phyloP scores from a whole-genome alignment of 1,140 invertebrate genomes.

The Bombyx mori region DNA sequence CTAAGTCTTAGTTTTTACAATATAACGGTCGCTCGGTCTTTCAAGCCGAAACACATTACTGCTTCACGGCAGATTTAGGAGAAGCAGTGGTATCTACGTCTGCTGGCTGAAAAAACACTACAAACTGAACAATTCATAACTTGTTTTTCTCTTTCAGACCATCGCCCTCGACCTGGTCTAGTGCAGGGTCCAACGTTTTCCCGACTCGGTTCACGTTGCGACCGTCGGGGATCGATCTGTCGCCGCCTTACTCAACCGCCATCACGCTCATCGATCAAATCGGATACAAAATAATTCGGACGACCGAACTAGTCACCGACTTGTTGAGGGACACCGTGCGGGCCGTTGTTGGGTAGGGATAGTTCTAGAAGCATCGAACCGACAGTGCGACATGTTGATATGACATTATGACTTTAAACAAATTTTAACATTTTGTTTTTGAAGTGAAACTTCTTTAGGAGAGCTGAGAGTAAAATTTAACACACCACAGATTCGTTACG shows the following conservation, averaged over 20 bases:
- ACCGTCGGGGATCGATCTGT: conserved; percentile 28
- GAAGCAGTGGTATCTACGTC: too few relatives aligned
- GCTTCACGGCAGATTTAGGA: too few relatives aligned
- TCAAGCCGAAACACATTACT: too few relatives aligned
- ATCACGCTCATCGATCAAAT: conserved; percentile 67
- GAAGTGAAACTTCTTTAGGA: not conserved
- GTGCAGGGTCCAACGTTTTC: conserved; percentile 28
- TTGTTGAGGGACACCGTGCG: conserved; percentile 63
- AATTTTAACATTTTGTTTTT: not conserved
- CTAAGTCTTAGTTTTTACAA: too few relatives aligned
- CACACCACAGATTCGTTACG: too few relatives aligned
- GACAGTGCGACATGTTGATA: too few relatives aligned
- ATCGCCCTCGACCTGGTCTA: conserved; percentile 37
- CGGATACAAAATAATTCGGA: conserved; percentile 65
- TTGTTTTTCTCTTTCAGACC: conserved; percentile 39
- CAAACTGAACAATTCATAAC: too few relatives aligned
- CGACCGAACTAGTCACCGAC: conserved; percentile 64
- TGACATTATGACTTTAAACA: not conserved
- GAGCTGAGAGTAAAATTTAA: too few relatives aligned
- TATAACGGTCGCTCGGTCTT: too few relatives aligned
- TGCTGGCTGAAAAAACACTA: too few relatives aligned
- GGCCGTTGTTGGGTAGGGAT: conserved; percentile 54
- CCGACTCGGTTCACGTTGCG: conserved; percentile 41
- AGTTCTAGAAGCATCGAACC: not conserved
- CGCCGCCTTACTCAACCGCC: conserved; percentile 45